Conservation (phyloP, 2,888 invertebrate species). For the Eristalis intricaria region DNA sequence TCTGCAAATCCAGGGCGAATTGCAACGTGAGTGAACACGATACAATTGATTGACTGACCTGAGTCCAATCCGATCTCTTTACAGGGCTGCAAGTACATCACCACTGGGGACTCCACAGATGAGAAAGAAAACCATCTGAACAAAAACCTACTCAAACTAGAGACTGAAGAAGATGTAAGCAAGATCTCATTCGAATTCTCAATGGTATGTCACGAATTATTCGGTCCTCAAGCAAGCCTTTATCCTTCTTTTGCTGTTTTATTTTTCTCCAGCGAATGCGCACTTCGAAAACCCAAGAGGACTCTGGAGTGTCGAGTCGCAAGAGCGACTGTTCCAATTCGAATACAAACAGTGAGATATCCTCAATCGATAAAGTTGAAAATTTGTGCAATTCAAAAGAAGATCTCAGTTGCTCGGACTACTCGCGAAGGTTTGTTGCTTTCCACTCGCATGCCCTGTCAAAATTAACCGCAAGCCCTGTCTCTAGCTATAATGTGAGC, state of each 20-base stretch:
- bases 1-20: slow-evolving; percentile 57
- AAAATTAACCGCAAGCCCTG: slow-evolving; percentile 55
- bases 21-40: slow-evolving; percentile 76
- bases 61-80: background rate
- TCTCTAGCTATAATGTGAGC: slow-evolving; percentile 78
- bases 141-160: slow-evolving; percentile 77
- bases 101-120: slow-evolving; percentile 39
- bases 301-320: slow-evolving; percentile 82
- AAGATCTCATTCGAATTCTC: slow-evolving; percentile 79
- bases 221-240: background rate
- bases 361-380: slow-evolving; percentile 81
- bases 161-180: slow-evolving; percentile 76
- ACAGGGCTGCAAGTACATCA: slow-evolving; percentile 78
- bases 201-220: slow-evolving; percentile 75
- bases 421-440: slow-evolving; percentile 82
- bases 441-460: slow-evolving; percentile 61
- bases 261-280: slow-evolving; percentile 75
- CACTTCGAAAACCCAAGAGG: slow-evolving; percentile 77
- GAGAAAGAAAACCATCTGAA: slow-evolving; percentile 79
- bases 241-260: background rate
- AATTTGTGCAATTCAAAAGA: slow-evolving; percentile 78
- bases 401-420: slow-evolving; percentile 80
- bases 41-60: background rate
- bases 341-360: slow-evolving; percentile 83
- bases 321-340: slow-evolving; percentile 82